Evolutionary conservation across 2,888 invertebrate genomes (phyloP), one percentile per base, ranked within the genome.

Genomic region (Pachydiplax longipennis): DNA sequence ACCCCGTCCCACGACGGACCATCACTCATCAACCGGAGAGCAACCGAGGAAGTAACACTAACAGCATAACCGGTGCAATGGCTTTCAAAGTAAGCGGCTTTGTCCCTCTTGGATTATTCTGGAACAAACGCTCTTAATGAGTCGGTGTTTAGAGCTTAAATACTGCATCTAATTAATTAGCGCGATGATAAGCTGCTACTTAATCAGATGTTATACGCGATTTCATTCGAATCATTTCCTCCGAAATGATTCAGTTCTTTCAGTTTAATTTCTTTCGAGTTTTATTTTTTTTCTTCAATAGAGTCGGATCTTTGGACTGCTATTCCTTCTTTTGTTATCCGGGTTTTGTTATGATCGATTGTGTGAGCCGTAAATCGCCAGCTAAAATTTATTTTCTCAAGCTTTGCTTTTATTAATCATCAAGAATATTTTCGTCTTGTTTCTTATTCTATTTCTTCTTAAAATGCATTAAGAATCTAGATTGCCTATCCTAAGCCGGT

Each of bases 21-120:
- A 87, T 87, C 87, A 87, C 87, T 87, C 87, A 87, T 87, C 61
- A 87, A 65, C 87, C 40, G 37, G 87, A 87, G 87, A 87, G 58
- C 87, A 48, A 53, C 58, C 87, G 61, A 87, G 87, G 87, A 87
- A 87, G 87, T 61, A 61, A 87, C 35, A 53, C 58, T 22, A 83
- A 15, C 35, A 31, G n/a, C 22, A 35, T 58, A 83, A 58, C 83
- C 58, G 35, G 18, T 35, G 58, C 58, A 48, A 87, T 87, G 87
- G 87, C 87, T 61, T 87, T 87, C 61, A 61, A 48, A 87, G 87
- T 87, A 87, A 87, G 87, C 61, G 87, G 61, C 61, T 58, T 18
- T 35, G 58, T 25, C 13, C n/a, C 61, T 37, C 61, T n/a, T 87
- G 87, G 87, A 87, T 87, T 87, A 87, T 44, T 58, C 18, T 65